Evolutionary conservation across 2,888 invertebrate species (phyloP).

Genomic region (Eustalomyia histrio): DNA sequence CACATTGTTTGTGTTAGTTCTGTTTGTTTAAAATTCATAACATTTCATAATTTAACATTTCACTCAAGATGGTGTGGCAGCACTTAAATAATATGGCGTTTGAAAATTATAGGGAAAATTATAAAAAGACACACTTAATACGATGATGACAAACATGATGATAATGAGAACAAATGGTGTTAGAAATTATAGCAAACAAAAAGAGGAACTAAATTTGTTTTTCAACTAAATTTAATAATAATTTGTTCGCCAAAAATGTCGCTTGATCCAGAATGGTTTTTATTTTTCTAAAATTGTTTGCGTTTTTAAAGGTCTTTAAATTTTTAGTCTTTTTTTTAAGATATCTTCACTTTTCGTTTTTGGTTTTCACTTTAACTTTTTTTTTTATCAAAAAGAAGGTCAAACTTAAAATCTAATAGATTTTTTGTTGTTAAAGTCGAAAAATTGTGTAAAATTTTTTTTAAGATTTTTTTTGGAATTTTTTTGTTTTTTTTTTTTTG

Average conservation of each 20-base stretch:
- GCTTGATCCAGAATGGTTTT: not conserved
- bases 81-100: constrained; percentile 53
- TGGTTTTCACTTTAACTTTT: not conserved
- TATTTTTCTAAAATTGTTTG: not conserved
- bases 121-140: constrained; percentile 51
- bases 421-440: constrained; percentile 21
- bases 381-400: not conserved
- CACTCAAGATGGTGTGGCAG: constrained; percentile 66
- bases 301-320: not conserved
- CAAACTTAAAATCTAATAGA: constrained; percentile 21
- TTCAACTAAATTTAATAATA: not conserved
- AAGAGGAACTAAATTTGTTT: too few species aligned
- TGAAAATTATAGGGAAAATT: constrained; percentile 50
- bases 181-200: not conserved
- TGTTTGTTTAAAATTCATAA: not conserved
- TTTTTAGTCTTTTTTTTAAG: not conserved
- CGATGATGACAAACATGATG: constrained; percentile 49
- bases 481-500: constrained; percentile 26
- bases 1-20: constrained; percentile 47
- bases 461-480: constrained; percentile 15
- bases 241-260: not conserved
- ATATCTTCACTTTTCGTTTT: not conserved
- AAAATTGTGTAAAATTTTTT: constrained; percentile 19
- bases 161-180: not conserved
- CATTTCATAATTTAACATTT: not conserved